These are phyloP conservation scores for Gyrodactylus salaris DNA, from an alignment of 1,140 invertebrate species.

Conservation along the genomic window DNA sequence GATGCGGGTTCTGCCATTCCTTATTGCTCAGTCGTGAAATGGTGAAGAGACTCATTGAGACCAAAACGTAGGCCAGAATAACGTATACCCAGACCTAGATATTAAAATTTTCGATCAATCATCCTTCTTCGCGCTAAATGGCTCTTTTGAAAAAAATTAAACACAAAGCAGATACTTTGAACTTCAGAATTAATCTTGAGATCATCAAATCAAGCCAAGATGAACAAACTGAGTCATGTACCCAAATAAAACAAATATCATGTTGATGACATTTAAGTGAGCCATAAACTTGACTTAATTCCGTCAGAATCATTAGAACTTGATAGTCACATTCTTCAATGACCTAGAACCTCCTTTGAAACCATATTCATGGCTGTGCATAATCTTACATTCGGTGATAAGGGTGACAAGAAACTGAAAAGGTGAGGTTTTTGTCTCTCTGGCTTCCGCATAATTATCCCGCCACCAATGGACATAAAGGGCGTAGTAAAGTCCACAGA, in stretches of 20 bases:
- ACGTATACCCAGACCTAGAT: conserved; percentile 90
- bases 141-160: too few species aligned
- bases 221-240: too few species aligned
- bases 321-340: too few species aligned
- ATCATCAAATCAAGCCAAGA: too few species aligned
- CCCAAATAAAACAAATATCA: too few species aligned
- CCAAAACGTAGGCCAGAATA: conserved; percentile 50
- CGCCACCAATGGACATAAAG: conserved; percentile 77
- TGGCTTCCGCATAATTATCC: conserved; percentile 83
- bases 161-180: too few species aligned
- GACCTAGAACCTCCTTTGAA: too few species aligned
- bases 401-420: conserved; percentile 77
- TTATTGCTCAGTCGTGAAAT: conserved; percentile 8
- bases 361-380: conserved; percentile 29
- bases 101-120: background rate
- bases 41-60: conserved; percentile 6
- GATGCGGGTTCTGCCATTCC: conserved; percentile 8
- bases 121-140: too few species aligned
- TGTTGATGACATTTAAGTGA: too few species aligned
- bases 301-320: too few species aligned
- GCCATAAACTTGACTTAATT: too few species aligned
- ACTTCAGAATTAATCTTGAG: too few species aligned
- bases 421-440: conserved; percentile 61
- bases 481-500: conserved; percentile 78
- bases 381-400: conserved; percentile 81